Percentiles rank a stretch among this genome's conserved stretches.
These are phyloP conservation scores for Taphrorychus bicolor DNA, from an alignment of 2,888 invertebrate species.

Conservation along the genomic window DNA sequence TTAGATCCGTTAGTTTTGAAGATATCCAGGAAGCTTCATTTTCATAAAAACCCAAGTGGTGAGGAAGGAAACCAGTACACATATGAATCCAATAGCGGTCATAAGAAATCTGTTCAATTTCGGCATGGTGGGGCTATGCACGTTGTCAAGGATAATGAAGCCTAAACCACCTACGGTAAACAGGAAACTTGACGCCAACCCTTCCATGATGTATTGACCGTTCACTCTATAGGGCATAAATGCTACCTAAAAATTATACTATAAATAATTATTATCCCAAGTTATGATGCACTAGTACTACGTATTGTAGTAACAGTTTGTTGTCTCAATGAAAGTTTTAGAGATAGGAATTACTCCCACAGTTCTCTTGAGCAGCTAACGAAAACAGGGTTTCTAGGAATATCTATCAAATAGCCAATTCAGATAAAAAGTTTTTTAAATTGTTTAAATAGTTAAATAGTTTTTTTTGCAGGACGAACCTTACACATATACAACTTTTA, in stretches of 20 bases:
- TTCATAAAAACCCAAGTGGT: slow-evolving; percentile 98
- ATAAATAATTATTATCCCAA: not conserved
- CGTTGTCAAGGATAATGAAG: slow-evolving; percentile 94
- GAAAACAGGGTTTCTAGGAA: too few relatives aligned
- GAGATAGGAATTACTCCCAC: not conserved
- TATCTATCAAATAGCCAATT: too few relatives aligned
- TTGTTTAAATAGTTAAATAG: too few relatives aligned
- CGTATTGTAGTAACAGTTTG: not conserved
- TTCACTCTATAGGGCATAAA: slow-evolving; percentile 99
- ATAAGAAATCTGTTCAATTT: slow-evolving; percentile 90
- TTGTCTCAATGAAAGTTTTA: too few relatives aligned
- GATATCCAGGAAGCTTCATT: slow-evolving; percentile 93
- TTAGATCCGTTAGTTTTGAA: slow-evolving; percentile 69
- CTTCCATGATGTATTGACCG: slow-evolving; percentile 99
- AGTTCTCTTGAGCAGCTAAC: too few relatives aligned
- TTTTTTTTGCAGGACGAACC: too few relatives aligned
- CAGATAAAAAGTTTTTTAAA: too few relatives aligned
- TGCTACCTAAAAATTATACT: slow-evolving; percentile 72
- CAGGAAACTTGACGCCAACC: slow-evolving; percentile 94
- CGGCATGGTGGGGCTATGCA: slow-evolving; percentile 86
- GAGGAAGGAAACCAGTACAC: slow-evolving; percentile 92
- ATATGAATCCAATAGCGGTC: slow-evolving; percentile 89
- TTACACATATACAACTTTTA: too few relatives aligned
- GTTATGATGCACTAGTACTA: not conserved
- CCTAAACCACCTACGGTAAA: slow-evolving; percentile 96